Evolutionary conservation across 2,888 invertebrate species (phyloP).

Genomic region (Drosophila kuntzei): DNA sequence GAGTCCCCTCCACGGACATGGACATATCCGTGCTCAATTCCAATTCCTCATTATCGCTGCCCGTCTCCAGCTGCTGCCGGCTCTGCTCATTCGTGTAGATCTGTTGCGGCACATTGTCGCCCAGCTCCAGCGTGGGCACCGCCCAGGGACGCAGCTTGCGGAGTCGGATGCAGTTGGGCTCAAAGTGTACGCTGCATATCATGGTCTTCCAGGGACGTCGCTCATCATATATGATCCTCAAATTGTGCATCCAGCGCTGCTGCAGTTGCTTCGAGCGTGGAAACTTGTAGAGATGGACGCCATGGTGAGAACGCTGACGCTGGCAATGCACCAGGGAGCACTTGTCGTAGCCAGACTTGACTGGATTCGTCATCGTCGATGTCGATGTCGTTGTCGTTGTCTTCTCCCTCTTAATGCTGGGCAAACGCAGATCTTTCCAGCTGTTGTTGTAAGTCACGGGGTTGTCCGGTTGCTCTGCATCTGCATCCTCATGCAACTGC

Average conservation of each 20-base stretch:
- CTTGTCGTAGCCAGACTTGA: conserved; percentile 74
- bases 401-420: conserved; percentile 46
- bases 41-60: conserved; percentile 46
- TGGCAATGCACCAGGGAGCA: conserved; percentile 72
- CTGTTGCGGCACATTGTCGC: conserved; percentile 64
- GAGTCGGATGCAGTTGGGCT: conserved; percentile 57
- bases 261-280: conserved; percentile 63
- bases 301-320: conserved; percentile 65
- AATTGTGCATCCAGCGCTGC: conserved; percentile 69
- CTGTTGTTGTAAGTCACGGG: conserved; percentile 4
- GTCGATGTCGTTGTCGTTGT: neutral
- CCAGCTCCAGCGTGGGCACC: conserved; percentile 77
- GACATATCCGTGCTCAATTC: conserved; percentile 27
- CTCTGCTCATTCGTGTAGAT: conserved; percentile 65
- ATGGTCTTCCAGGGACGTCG: conserved; percentile 73
- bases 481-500: conserved; percentile 44
- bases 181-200: conserved; percentile 74
- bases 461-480: conserved; percentile 15
- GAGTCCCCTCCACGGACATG: conserved; percentile 25
- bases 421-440: conserved; percentile 36
- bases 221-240: conserved; percentile 67
- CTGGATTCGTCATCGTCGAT: conserved; percentile 49
- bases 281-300: conserved; percentile 74
- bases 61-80: conserved; percentile 27
- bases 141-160: conserved; percentile 79